A percentile compares a stretch with the other conserved stretches of the same genome.
Conservation (phyloP, 2,113 vertebrate genomes). For the Caretta caretta region DNA sequence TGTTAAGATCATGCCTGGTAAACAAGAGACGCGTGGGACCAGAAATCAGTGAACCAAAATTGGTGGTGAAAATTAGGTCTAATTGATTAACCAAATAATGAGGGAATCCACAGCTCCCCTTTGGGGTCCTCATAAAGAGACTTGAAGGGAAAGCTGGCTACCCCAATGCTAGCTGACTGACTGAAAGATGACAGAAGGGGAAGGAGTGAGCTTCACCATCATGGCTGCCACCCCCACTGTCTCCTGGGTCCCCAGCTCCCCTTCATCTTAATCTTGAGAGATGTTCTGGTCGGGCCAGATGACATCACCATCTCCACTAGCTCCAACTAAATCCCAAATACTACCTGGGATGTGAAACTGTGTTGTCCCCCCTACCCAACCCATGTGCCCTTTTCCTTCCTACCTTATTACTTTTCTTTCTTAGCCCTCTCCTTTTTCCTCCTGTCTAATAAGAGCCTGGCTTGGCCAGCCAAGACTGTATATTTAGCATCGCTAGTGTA, state of each 20-base stretch:
- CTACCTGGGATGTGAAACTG: neutral
- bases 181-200: neutral
- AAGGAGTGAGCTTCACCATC: neutral
- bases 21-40: neutral
- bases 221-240: neutral
- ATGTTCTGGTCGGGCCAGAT: neutral
- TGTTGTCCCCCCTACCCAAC: too few relatives aligned
- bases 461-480: neutral
- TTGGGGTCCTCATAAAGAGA: neutral
- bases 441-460: neutral
- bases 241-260: too few relatives aligned
- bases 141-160: neutral
- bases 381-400: neutral
- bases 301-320: neutral
- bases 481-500: neutral
- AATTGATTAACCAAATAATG: neutral
- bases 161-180: neutral
- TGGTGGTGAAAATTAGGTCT: neutral
- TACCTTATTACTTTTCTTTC: neutral
- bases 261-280: neutral
- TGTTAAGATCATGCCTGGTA: neutral
- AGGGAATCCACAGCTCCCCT: neutral
- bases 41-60: neutral
- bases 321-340: neutral
- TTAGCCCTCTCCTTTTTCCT: neutral